Percentiles rank a stretch among this genome's conserved stretches.
Conservation (phyloP, 2,113 vertebrate genomes). For the Vicugna pacos region DNA sequence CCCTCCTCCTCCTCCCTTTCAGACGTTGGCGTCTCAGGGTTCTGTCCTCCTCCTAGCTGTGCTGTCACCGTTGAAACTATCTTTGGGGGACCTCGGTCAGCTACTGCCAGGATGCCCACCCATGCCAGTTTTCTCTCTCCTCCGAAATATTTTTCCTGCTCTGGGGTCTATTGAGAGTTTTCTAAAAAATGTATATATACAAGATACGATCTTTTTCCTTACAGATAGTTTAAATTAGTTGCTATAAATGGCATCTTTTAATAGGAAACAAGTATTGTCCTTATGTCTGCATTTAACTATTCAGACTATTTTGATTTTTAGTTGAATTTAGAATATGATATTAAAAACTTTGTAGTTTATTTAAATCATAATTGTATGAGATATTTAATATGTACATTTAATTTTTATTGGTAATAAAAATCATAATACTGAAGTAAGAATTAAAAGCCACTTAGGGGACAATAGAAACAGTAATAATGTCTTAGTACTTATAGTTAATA, state of each 20-base stretch:
- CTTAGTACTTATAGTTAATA: constrained; percentile 62
- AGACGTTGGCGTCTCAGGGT: neutral
- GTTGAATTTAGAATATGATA: constrained; percentile 53
- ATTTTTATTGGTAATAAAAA: constrained; percentile 77
- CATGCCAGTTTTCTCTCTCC: neutral
- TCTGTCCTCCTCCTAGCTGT: neutral
- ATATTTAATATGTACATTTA: constrained; percentile 69
- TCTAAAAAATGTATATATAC: neutral
- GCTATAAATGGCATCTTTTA: constrained; percentile 15
- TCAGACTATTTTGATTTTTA: constrained; percentile 68
- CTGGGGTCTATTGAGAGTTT: neutral
- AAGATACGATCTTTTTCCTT: neutral
- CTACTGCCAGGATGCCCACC: neutral
- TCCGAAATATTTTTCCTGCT: neutral
- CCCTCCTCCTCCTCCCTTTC: neutral
- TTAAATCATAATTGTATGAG: constrained; percentile 65
- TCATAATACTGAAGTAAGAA: constrained; percentile 56
- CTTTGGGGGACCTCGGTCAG: neutral
- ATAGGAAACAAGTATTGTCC: constrained; percentile 12
- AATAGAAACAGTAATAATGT: constrained; percentile 60
- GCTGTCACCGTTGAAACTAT: neutral
- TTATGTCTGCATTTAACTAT: constrained; percentile 31
- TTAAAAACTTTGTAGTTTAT: constrained; percentile 52
- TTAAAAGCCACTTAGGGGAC: constrained; percentile 72
- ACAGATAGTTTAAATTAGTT: constrained; percentile 40